phyloP scores from a whole-genome alignment of 2,797 vertebrate species.

The Buceros bicornis region DNA sequence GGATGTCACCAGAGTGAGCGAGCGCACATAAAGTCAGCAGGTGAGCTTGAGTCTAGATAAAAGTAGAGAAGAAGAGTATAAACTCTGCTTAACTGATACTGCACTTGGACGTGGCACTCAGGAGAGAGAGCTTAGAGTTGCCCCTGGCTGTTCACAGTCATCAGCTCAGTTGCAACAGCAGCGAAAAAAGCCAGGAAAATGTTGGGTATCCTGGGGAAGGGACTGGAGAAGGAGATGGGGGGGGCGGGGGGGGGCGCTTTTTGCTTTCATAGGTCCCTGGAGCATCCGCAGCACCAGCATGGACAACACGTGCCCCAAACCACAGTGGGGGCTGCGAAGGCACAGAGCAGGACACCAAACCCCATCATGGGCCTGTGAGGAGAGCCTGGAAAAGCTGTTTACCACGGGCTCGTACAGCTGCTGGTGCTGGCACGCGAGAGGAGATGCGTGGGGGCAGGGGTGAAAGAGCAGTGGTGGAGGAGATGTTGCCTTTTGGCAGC shows the following conservation, averaged over 20 bases:
- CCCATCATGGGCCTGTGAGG: fast-evolving
- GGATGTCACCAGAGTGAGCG: not conserved
- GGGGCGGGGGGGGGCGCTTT: not conserved
- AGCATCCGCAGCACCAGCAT: not conserved
- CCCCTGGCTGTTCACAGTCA: not conserved
- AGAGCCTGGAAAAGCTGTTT: not conserved
- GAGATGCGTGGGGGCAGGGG: not conserved
- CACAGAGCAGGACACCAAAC: not conserved
- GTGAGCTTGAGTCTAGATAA: not conserved
- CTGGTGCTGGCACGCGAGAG: not conserved
- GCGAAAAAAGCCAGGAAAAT: not conserved
- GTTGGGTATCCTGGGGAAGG: not conserved
- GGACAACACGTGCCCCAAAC: fast-evolving
- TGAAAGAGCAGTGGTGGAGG: not conserved
- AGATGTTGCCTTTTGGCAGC: conserved; percentile 57
- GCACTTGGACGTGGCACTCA: not conserved
- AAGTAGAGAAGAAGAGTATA: not conserved
- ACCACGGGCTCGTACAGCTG: not conserved
- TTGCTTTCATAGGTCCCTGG: not conserved
- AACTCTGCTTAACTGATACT: not conserved
- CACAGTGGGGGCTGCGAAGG: not conserved
- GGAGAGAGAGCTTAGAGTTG: not conserved
- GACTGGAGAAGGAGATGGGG: not conserved
- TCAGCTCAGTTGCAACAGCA: not conserved
- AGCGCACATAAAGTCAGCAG: not conserved